Conservation (phyloP, 2,113 vertebrate species). For the Tragelaphus strepsiceros region DNA sequence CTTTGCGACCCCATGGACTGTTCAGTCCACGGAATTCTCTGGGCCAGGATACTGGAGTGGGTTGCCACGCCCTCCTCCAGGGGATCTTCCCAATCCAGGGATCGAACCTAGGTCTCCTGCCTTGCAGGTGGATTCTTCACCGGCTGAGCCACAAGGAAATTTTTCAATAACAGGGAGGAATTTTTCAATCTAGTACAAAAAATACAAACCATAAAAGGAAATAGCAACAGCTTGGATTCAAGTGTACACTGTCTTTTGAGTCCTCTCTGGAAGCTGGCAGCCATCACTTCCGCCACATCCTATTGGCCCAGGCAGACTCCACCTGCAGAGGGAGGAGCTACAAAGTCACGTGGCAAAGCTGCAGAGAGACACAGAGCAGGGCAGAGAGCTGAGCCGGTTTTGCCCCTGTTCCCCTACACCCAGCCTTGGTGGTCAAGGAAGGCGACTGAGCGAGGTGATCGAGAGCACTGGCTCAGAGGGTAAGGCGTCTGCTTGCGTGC, state of each 20-base stretch:
- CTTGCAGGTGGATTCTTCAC: not conserved
- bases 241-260: rapidly evolving
- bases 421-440: not conserved
- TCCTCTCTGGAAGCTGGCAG: not conserved
- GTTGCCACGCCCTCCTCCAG: not conserved
- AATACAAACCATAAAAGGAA: not conserved
- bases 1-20: not conserved
- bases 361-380: not conserved
- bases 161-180: not conserved
- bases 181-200: not conserved
- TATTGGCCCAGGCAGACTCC: rapidly evolving
- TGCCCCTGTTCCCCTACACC: rapidly evolving
- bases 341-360: rapidly evolving
- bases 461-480: rapidly evolving
- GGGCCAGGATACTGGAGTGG: not conserved
- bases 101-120: not conserved
- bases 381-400: no score
- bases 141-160: not conserved
- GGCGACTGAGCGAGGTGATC: rapidly evolving
- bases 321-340: rapidly evolving
- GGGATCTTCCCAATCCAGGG: not conserved
- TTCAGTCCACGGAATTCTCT: not conserved
- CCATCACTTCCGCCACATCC: rapidly evolving
- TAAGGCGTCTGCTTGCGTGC: not conserved
- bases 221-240: not conserved